Evolutionary conservation across 1,140 invertebrate genomes (phyloP).

Genomic region (Spodoptera litura): DNA sequence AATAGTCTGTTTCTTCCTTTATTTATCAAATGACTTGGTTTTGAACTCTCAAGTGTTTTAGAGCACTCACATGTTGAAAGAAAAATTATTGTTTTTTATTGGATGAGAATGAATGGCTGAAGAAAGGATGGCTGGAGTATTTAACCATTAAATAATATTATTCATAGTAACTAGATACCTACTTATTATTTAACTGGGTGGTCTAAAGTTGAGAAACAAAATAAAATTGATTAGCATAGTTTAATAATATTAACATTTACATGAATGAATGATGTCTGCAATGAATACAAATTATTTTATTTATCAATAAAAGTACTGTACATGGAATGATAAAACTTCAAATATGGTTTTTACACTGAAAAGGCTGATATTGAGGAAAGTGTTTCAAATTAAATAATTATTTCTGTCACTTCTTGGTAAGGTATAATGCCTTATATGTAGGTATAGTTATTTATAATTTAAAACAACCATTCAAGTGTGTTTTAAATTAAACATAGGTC

Average conservation of each 20-base stretch:
- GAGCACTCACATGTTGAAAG: no score
- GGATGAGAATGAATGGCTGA: no score
- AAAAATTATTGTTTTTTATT: no score
- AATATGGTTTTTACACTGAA: background rate
- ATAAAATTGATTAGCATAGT: slow-evolving; percentile 4
- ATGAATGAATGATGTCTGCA: background rate
- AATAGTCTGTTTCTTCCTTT: slow-evolving; percentile 1
- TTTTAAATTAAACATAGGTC: no score
- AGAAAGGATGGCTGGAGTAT: no score
- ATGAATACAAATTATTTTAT: slow-evolving; percentile 23
- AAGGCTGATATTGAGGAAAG: background rate
- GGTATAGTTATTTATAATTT: background rate
- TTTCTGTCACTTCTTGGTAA: background rate
- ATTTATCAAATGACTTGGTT: slow-evolving; percentile 5
- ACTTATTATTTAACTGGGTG: background rate
- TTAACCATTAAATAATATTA: no score
- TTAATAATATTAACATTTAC: slow-evolving; percentile 20
- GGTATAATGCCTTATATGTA: no score
- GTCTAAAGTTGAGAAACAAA: background rate
- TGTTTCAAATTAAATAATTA: background rate
- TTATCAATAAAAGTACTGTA: slow-evolving; percentile 13
- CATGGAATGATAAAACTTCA: background rate
- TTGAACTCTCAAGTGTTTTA: background rate
- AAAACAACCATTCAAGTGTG: background rate
- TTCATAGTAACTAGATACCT: no score